phyloP scores from a whole-genome alignment of 2,113 vertebrate genomes.

The Zootoca vivipara region DNA sequence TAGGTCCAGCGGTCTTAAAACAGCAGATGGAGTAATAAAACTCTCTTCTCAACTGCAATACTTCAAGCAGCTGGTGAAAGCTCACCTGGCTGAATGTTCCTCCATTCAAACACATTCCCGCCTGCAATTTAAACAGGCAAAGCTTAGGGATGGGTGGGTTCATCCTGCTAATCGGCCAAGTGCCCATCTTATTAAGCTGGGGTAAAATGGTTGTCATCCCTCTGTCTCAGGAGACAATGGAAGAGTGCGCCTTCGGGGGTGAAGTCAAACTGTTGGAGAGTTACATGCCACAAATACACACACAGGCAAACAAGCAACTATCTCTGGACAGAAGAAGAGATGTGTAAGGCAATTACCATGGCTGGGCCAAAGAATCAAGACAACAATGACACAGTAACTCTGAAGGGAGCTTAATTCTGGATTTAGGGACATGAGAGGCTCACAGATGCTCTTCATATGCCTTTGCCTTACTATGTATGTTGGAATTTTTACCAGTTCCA shows the following conservation, averaged over 20 bases:
- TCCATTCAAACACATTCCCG: neutral
- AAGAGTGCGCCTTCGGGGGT: too few species aligned
- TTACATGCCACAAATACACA: neutral
- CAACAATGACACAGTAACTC: too few species aligned
- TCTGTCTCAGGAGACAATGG: too few species aligned
- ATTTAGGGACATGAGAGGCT: neutral
- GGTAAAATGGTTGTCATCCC: neutral
- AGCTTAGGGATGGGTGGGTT: neutral
- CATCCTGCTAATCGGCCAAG: neutral
- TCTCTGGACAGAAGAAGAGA: neutral
- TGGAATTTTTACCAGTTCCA: neutral
- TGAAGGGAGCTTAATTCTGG: neutral
- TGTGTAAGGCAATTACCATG: neutral
- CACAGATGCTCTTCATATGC: neutral
- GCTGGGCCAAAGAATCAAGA: neutral
- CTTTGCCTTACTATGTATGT: neutral
- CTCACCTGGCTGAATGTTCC: neutral
- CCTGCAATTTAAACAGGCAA: neutral
- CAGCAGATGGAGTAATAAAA: neutral
- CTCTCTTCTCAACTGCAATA: neutral
- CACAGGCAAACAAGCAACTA: neutral
- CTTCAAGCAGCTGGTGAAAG: neutral
- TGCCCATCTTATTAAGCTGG: neutral
- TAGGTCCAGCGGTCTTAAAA: neutral
- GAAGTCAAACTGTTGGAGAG: too few species aligned